Evolutionary conservation across 2,113 vertebrate species (phyloP).

Genomic region (Helogale parvula): DNA sequence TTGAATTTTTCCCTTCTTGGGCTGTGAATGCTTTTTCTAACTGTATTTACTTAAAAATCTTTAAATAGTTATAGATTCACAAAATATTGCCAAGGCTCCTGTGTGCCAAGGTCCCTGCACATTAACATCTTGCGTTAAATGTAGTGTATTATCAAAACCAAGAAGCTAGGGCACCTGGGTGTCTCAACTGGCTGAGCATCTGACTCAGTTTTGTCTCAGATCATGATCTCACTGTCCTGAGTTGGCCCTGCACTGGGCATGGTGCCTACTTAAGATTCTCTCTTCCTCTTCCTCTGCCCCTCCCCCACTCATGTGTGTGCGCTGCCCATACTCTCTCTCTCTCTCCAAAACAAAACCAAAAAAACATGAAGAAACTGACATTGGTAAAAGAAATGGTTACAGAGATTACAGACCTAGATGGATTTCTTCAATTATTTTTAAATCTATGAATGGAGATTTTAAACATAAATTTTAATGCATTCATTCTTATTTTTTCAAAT

Average conservation of each 20-base stretch:
- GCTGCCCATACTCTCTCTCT: too few species aligned
- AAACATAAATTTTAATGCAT: neutral
- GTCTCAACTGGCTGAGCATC: too few species aligned
- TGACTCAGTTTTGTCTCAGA: too few species aligned
- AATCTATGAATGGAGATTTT: neutral
- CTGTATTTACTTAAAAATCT: neutral
- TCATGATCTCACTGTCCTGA: too few species aligned
- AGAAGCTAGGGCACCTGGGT: neutral
- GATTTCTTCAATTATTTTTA: neutral
- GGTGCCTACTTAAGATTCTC: too few species aligned
- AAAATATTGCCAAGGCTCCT: neutral
- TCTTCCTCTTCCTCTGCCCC: too few species aligned
- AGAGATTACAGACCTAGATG: neutral
- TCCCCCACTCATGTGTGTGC: too few species aligned
- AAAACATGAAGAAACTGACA: neutral
- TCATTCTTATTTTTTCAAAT: neutral
- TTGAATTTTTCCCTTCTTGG: neutral
- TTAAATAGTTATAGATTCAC: neutral
- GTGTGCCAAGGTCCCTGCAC: neutral
- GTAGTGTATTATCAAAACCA: neutral
- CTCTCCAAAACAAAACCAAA: too few species aligned
- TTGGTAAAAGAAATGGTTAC: neutral
- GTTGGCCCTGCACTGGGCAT: too few species aligned
- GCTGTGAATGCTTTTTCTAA: neutral
- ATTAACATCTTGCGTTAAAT: neutral